Percentiles rank a stretch among this genome's conserved stretches.
Evolutionary conservation across 2,113 vertebrate species (phyloP).

Genomic region (Tragelaphus buxtoni): DNA sequence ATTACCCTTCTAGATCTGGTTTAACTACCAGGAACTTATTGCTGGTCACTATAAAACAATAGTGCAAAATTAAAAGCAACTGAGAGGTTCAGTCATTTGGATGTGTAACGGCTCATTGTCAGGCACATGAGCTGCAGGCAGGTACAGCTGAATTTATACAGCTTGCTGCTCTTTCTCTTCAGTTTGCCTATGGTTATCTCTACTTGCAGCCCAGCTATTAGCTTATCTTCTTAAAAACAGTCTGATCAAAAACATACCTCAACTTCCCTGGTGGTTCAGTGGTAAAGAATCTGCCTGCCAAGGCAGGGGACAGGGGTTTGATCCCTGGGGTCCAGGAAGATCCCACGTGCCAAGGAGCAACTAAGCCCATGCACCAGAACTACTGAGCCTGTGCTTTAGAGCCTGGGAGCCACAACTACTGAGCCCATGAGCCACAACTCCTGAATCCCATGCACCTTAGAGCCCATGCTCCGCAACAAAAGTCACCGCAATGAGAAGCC

Average conservation of each 20-base stretch:
- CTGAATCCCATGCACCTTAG: not conserved
- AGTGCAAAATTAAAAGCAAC: constrained; percentile 18
- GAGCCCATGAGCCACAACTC: not conserved
- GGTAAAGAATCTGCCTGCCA: not conserved
- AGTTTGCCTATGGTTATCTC: not conserved
- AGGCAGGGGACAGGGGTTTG: not conserved
- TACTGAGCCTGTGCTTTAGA: not conserved
- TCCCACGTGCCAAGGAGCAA: not conserved
- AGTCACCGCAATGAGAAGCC: not conserved
- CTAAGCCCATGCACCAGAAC: not conserved
- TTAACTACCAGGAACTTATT: constrained; percentile 5
- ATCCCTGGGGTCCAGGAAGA: not conserved
- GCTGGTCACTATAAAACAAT: not conserved
- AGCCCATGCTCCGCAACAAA: not conserved
- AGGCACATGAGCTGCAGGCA: not conserved
- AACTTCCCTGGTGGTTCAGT: not conserved
- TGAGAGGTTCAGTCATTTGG: not conserved
- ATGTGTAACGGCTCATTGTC: not conserved
- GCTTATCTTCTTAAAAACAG: not conserved
- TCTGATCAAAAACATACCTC: not conserved
- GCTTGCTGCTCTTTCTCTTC: not conserved
- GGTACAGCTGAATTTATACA: not conserved
- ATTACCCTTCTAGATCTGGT: constrained; percentile 24
- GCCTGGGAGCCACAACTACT: too few species aligned
- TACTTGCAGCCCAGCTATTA: not conserved